Base-by-base conservation (phyloP, 2,113 vertebrate genomes). In the Lophochroa leadbeateri region DNA sequence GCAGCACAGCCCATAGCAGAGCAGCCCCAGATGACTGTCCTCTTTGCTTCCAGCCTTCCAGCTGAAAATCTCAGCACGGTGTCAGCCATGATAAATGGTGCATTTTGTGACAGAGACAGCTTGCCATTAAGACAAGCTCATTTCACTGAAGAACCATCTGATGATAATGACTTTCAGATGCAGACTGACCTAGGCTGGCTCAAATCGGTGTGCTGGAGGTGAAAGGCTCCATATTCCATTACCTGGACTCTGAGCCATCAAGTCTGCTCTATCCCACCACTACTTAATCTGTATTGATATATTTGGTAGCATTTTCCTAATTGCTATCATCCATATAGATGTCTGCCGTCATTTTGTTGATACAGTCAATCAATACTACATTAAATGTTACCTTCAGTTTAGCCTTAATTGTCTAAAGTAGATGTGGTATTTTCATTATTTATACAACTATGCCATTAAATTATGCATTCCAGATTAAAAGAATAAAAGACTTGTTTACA, bases 361-460 rank as follows among this genome's bases (percentile, higher is more conserved):
- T 94, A 78, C 1, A 55, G 83, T 94, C 92, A 94, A 91, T 97
- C 97, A 97, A 97, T 97, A 96, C 88, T 94, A 63, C 96, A 96
- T 97, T 97, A 96, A 97, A 96, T 76, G 89, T 92, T 97, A 86
- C 91, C 81, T 97, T 95, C 85, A 86, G 87, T 95, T 97, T 97
- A 93, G 81, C 78, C 75, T 95, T 94, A 97, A 97, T 95, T 97
- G 95, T 87, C 87, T 94, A 93, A 96, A 96, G 93, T 96, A 97
- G 83, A 94, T 82, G 53, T 80, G 82, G 77, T 95, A 69, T 96
- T 97, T 97, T 95, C 93, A 97, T 97, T 96, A 97, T 97, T 97
- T 93, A 97, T 97, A 88, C 65, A 31, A 61, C 83, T 88, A 47
- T 91, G 43, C 65, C 85, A 72, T 96, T 95, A 95, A 96, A 97